phyloP scores from a whole-genome alignment of 2,113 vertebrate genomes.

The Osmerus mordax region DNA sequence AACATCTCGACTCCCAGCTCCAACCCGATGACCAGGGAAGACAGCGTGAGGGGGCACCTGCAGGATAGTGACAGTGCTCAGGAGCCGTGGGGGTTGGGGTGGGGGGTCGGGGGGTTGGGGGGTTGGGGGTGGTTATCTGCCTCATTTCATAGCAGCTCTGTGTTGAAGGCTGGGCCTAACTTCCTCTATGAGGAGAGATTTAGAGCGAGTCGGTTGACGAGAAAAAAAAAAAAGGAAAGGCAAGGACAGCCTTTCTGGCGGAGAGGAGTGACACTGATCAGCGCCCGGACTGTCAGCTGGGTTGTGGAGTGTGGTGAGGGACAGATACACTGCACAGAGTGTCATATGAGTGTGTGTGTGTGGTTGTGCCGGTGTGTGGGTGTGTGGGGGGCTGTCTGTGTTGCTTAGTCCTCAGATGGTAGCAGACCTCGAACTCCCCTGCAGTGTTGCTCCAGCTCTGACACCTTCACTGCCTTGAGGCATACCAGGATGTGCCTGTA shows the following conservation, averaged over 20 bases:
- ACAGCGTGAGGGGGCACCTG: constrained; percentile 43
- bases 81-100: constrained; percentile 2
- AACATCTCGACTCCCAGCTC: no score
- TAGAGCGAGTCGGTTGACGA: constrained; percentile 55
- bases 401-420: no score
- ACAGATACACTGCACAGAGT: constrained; percentile 38
- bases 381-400: neutral
- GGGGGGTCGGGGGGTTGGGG: constrained; percentile 45
- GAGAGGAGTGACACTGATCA: constrained; percentile 62
- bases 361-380: neutral
- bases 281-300: constrained; percentile 45
- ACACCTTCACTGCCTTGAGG: no score
- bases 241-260: constrained; percentile 61
- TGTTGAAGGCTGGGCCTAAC: constrained; percentile 43
- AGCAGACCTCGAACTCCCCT: no score
- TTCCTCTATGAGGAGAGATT: constrained; percentile 57
- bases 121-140: constrained; percentile 55
- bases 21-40: neutral
- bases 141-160: constrained; percentile 60
- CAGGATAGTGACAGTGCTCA: constrained; percentile 50
- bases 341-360: neutral
- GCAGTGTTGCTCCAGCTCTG: no score
- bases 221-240: constrained; percentile 37
- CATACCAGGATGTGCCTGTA: no score
- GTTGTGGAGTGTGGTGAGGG: constrained; percentile 62